Evolutionary conservation across 2,888 invertebrate genomes (phyloP).

Genomic region (Lycaena phlaeas): DNA sequence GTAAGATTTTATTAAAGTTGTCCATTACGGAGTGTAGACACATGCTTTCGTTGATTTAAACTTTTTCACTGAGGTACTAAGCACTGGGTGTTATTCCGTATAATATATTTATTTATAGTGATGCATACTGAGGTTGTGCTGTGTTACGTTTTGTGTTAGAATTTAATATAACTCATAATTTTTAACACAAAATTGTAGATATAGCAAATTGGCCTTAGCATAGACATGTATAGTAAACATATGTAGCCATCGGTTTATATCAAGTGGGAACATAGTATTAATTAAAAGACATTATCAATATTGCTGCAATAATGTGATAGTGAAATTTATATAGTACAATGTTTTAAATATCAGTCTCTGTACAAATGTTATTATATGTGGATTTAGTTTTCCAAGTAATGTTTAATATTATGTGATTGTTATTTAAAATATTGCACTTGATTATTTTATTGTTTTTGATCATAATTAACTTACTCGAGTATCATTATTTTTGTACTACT

Average conservation of each 20-base stretch:
- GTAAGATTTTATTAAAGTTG: constrained; percentile 27
- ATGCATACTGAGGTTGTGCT: constrained; percentile 47
- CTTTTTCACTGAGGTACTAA: constrained; percentile 58
- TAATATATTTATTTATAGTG: constrained; percentile 28
- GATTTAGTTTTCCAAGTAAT: constrained; percentile 10
- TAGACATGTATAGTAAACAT: constrained; percentile 49
- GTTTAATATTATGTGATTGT: constrained; percentile 15
- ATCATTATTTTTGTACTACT: constrained; percentile 63
- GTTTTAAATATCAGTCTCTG: constrained; percentile 32
- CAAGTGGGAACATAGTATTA: constrained; percentile 58
- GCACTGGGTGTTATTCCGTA: constrained; percentile 61
- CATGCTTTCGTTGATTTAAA: constrained; percentile 50
- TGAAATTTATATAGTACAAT: constrained; percentile 31
- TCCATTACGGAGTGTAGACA: constrained; percentile 33
- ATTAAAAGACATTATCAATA: constrained; percentile 48
- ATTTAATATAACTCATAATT: constrained; percentile 6
- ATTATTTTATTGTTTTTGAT: constrained; percentile 30
- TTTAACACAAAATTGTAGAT: constrained; percentile 66
- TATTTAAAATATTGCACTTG: constrained; percentile 27
- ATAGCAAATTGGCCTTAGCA: constrained; percentile 65
- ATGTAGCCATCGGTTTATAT: constrained; percentile 36
- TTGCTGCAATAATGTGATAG: constrained; percentile 44
- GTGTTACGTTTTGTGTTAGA: constrained; percentile 58
- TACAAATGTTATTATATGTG: constrained; percentile 3
- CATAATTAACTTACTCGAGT: constrained; percentile 40